phyloP scores from a whole-genome alignment of 2,888 invertebrate genomes.

The Sminthurides aquaticus region DNA sequence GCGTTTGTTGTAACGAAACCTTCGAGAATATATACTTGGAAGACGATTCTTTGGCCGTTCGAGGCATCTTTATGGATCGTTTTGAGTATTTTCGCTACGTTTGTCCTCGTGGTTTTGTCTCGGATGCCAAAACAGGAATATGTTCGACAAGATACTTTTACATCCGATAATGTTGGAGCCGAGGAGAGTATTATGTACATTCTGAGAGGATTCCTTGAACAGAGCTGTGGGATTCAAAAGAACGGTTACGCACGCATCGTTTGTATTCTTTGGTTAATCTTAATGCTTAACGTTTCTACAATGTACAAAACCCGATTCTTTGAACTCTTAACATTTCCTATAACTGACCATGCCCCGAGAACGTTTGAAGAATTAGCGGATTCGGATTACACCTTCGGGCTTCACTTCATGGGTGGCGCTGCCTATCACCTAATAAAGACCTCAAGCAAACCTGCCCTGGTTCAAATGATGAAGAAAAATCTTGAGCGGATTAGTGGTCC shows the following conservation, averaged over 20 bases:
- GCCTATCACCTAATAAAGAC: constrained; percentile 3
- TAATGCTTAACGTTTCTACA: neutral
- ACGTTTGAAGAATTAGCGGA: constrained; percentile 6
- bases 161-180: neutral
- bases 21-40: neutral
- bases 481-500: neutral
- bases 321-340: neutral
- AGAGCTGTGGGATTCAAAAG: neutral
- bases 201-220: neutral
- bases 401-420: neutral
- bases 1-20: neutral
- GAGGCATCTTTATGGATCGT: neutral
- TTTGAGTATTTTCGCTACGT: neutral
- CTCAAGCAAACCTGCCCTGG: constrained; percentile 1
- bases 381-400: neutral
- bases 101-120: neutral
- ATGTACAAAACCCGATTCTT: constrained; percentile 12
- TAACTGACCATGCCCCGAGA: neutral
- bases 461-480: neutral
- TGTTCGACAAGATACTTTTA: neutral
- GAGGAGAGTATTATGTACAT: neutral
- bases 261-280: constrained; percentile 3
- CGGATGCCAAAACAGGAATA: no score
- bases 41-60: constrained; percentile 4
- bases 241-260: neutral